These are phyloP conservation scores for Gila robusta DNA, from an alignment of 2,797 vertebrate genomes.

Conservation along the genomic window DNA sequence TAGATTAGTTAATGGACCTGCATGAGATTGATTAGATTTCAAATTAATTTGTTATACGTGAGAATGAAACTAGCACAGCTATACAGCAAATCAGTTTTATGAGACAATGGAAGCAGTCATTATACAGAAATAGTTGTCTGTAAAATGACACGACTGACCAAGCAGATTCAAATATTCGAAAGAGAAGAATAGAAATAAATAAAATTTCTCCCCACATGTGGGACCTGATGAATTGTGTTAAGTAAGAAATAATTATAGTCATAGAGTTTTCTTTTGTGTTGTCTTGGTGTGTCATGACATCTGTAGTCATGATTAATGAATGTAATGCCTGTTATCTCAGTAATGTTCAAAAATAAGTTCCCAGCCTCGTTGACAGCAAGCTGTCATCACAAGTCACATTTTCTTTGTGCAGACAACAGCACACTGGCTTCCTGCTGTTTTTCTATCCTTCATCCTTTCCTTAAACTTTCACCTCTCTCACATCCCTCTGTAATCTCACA, in stretches of 20 bases:
- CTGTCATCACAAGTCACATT: conserved; percentile 5
- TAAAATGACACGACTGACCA: neutral
- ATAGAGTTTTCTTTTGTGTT: neutral
- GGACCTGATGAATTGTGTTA: neutral
- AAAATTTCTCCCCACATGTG: neutral
- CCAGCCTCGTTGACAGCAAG: neutral
- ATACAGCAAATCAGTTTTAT: neutral
- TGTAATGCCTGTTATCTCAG: neutral
- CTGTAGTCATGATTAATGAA: neutral
- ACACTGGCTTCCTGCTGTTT: conserved; percentile 41
- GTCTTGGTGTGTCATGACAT: neutral
- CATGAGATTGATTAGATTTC: neutral
- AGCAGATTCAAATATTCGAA: neutral
- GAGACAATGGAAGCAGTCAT: neutral
- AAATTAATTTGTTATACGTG: neutral
- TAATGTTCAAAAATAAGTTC: neutral
- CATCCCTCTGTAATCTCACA: conserved; percentile 3
- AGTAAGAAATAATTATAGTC: neutral
- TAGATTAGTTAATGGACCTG: neutral
- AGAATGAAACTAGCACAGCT: neutral
- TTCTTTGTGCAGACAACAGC: conserved; percentile 8
- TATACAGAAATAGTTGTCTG: neutral
- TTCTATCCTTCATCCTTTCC: conserved; percentile 38
- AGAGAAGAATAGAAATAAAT: neutral
- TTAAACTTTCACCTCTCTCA: neutral